These are phyloP conservation scores for Ranitomeya imitator DNA, from an alignment of 2,113 vertebrate genomes.

Conservation along the genomic window DNA sequence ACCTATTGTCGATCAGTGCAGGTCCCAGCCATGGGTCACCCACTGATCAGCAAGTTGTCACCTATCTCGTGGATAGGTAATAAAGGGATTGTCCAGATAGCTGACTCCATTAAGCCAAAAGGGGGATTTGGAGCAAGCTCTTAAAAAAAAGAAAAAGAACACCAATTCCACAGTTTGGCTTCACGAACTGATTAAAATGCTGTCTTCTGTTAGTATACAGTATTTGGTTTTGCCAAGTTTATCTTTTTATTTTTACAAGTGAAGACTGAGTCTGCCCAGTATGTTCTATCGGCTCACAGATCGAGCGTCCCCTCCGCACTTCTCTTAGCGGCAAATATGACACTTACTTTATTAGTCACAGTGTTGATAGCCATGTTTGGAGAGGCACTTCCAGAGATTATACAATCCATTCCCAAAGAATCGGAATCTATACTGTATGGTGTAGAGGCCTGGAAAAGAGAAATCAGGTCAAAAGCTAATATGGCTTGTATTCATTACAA, in stretches of 20 bases:
- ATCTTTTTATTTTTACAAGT: not conserved
- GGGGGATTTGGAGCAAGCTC: no score
- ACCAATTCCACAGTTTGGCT: no score
- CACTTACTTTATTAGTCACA: slow-evolving; percentile 92
- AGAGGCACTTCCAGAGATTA: slow-evolving; percentile 85
- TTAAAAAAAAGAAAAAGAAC: no score
- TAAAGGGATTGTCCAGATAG: no score
- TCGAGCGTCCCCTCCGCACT: no score
- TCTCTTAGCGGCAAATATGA: slow-evolving; percentile 20
- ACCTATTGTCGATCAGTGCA: no score
- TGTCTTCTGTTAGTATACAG: not conserved
- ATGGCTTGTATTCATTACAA: not conserved
- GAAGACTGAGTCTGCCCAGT: not conserved
- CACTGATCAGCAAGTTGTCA: no score
- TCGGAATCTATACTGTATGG: slow-evolving; percentile 87
- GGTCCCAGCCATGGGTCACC: no score
- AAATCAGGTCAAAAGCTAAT: not conserved
- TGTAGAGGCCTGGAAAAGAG: slow-evolving; percentile 77
- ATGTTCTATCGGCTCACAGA: not conserved
- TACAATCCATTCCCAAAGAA: slow-evolving; percentile 88
- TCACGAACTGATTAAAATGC: no score
- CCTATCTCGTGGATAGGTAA: no score
- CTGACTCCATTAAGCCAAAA: no score
- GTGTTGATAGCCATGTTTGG: slow-evolving; percentile 88
- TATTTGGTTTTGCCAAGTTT: not conserved